A percentile compares a stretch with the other conserved stretches of the same genome.
Conservation (phyloP, 37 sponge, comb jelly and placozoan genomes). For the Ephydatia muelleri region DNA sequence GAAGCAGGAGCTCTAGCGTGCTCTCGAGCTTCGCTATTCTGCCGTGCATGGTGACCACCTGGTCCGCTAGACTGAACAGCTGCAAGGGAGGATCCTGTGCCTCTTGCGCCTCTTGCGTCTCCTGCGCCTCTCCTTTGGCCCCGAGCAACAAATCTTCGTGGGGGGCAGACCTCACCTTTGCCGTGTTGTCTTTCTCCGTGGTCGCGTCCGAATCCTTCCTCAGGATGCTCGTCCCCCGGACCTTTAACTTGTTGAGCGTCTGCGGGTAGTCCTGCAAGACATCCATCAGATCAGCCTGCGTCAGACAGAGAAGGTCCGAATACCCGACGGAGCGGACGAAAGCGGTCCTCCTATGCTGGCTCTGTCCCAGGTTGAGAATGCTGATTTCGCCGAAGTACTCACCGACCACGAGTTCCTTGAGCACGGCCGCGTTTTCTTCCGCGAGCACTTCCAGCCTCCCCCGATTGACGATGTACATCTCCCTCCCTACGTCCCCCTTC, state of each 20-base stretch:
- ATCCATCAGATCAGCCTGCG: slow-evolving; percentile 57
- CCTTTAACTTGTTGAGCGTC: slow-evolving; percentile 41
- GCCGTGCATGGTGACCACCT: neutral
- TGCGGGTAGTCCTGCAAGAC: slow-evolving; percentile 69
- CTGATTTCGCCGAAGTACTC: slow-evolving; percentile 80
- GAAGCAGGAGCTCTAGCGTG: neutral
- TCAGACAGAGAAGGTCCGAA: slow-evolving; percentile 67
- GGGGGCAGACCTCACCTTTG: neutral
- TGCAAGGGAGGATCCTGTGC: slow-evolving; percentile 1
- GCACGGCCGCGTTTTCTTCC: slow-evolving; percentile 19
- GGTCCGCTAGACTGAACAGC: slow-evolving; percentile 7
- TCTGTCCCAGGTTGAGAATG: slow-evolving; percentile 52
- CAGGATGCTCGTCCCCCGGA: slow-evolving; percentile 37
- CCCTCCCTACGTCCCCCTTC: slow-evolving; percentile 71
- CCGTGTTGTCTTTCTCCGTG: neutral
- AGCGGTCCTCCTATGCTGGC: slow-evolving; percentile 50
- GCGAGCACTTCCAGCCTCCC: slow-evolving; percentile 48
- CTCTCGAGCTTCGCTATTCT: slow-evolving; percentile 5
- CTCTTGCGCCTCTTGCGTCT: neutral
- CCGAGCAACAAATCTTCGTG: neutral
- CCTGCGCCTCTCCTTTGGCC: too few species aligned
- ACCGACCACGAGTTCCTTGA: slow-evolving; percentile 37
- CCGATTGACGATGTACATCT: slow-evolving; percentile 79
- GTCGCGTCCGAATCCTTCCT: slow-evolving; percentile 6
- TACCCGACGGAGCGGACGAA: slow-evolving; percentile 76